phyloP scores from a whole-genome alignment of 2,113 vertebrate genomes.

The Gobius niger region DNA sequence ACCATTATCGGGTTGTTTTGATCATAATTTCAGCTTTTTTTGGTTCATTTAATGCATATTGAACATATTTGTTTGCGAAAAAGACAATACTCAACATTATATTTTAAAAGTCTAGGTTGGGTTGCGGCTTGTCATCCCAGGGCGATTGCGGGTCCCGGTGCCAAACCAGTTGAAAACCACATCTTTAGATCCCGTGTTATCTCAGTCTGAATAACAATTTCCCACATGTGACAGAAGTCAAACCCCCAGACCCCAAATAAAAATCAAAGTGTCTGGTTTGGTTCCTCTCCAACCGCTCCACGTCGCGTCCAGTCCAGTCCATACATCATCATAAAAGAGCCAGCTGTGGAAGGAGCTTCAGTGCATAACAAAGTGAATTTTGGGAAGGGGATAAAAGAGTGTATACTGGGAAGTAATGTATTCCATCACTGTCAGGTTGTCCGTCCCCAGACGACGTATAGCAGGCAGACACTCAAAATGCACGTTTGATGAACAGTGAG shows the following conservation, averaged over 20 bases:
- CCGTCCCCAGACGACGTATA: neutral
- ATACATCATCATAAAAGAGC: constrained; percentile 4
- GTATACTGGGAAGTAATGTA: neutral
- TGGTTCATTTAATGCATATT: no score
- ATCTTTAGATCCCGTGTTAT: no score
- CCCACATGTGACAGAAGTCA: constrained; percentile 9
- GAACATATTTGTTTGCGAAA: no score
- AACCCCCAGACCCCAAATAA: constrained; percentile 6
- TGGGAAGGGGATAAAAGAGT: neutral
- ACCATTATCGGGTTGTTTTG: no score
- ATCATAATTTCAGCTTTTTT: no score
- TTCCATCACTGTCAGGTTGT: constrained; percentile 17
- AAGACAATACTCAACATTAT: no score
- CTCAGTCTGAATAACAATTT: neutral
- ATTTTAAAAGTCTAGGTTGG: no score
- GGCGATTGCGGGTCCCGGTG: no score
- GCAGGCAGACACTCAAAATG: neutral
- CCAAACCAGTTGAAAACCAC: no score
- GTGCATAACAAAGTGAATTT: constrained; percentile 3
- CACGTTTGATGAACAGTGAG: neutral
- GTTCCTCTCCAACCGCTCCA: constrained; percentile 2
- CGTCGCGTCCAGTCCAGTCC: neutral
- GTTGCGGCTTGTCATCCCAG: no score
- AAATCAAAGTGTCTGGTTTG: constrained; percentile 6
- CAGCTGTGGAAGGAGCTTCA: neutral